These are phyloP conservation scores for Neria commutata DNA, from an alignment of 2,888 invertebrate genomes.

Conservation along the genomic window DNA sequence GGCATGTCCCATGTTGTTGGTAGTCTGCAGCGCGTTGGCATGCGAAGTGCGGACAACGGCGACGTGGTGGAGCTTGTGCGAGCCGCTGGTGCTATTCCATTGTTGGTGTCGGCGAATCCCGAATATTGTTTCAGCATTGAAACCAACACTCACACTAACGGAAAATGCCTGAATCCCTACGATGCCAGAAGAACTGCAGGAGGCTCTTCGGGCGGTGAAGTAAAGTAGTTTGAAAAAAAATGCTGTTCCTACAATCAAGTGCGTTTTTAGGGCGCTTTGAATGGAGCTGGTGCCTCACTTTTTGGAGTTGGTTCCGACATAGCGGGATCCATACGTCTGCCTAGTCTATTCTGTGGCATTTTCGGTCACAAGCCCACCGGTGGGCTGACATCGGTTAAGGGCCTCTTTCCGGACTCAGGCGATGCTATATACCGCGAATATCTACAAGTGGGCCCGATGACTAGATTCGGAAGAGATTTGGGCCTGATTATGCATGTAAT, in stretches of 20 bases:
- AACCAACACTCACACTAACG: constrained; percentile 77
- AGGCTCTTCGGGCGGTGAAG: constrained; percentile 91
- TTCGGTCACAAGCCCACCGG: constrained; percentile 87
- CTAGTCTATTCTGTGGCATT: constrained; percentile 83
- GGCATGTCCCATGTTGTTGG: constrained; percentile 77
- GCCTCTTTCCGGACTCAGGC: constrained; percentile 67
- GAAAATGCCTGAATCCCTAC: constrained; percentile 84
- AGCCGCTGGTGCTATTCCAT: constrained; percentile 78
- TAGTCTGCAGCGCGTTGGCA: constrained; percentile 62
- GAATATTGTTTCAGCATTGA: constrained; percentile 91
- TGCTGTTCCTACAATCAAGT: background rate
- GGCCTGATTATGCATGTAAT: constrained; percentile 69
- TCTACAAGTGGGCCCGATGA: constrained; percentile 74
- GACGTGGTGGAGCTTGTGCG: constrained; percentile 68
- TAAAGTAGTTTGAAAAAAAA: constrained; percentile 44
- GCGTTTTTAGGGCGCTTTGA: constrained; percentile 68
- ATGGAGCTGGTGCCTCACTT: constrained; percentile 76
- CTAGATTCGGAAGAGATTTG: constrained; percentile 80
- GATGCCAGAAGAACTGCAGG: constrained; percentile 76
- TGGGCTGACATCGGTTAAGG: constrained; percentile 66
- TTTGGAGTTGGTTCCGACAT: constrained; percentile 86
- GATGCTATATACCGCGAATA: constrained; percentile 64
- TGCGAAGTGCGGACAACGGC: constrained; percentile 71
- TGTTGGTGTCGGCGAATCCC: constrained; percentile 84
- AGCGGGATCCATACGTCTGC: constrained; percentile 86